Conservation (phyloP, 2,797 vertebrate species). For the Syngnathus acus region DNA sequence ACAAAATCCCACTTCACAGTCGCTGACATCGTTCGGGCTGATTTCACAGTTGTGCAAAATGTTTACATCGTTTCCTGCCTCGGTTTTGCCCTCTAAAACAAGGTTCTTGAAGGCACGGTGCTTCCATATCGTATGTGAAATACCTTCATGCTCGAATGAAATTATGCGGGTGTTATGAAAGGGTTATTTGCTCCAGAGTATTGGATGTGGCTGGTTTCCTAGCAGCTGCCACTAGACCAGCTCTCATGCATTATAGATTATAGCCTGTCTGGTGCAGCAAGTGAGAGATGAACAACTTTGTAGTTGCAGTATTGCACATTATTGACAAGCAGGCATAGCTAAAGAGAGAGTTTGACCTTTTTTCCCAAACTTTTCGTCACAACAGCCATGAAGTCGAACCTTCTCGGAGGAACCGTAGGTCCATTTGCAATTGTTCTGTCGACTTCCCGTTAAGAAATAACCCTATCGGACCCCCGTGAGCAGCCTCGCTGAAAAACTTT, state of each 20-base stretch:
- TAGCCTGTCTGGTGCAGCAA: neutral
- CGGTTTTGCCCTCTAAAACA: slow-evolving; percentile 9
- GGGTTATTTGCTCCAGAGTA: neutral
- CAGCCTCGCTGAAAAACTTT: neutral
- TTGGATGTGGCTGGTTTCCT: slow-evolving; percentile 2
- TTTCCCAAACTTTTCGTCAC: neutral
- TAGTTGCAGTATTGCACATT: neutral
- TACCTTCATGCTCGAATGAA: neutral
- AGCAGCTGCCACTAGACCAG: slow-evolving; percentile 3
- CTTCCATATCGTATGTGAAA: neutral
- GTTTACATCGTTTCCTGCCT: neutral
- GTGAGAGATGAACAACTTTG: neutral
- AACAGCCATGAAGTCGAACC: neutral
- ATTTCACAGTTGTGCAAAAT: slow-evolving; percentile 6
- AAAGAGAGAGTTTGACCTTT: neutral
- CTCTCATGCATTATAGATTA: slow-evolving; percentile 7
- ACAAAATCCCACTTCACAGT: neutral
- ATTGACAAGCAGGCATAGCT: neutral
- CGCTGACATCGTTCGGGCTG: neutral
- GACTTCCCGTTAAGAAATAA: neutral
- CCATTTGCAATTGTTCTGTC: too few relatives aligned
- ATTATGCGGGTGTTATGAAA: neutral
- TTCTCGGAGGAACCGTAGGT: neutral
- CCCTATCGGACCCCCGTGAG: too few relatives aligned
- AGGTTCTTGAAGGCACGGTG: neutral